These are phyloP conservation scores for Drosophila quadrilineata DNA, from an alignment of 1,140 invertebrate species.

Conservation along the genomic window DNA sequence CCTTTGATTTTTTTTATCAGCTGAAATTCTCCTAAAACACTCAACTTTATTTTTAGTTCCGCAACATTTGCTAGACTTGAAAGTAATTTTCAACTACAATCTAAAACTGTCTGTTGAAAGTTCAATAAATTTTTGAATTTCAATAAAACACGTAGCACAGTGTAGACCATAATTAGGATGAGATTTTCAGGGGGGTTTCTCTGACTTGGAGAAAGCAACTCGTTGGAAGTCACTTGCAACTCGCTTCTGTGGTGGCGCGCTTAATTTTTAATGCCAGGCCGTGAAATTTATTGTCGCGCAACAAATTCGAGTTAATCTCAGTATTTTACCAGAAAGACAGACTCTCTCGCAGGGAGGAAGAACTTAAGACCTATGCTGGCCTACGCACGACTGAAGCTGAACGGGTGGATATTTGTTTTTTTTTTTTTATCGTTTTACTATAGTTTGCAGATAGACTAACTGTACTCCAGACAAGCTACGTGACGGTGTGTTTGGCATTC, in stretches of 20 bases:
- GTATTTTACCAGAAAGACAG: constrained; percentile 42
- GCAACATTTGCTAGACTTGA: too few species aligned
- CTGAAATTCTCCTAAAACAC: too few species aligned
- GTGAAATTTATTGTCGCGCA: constrained; percentile 70
- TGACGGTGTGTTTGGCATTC: constrained; percentile 18
- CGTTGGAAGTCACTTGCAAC: constrained; percentile 50
- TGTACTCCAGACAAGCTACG: constrained; percentile 39
- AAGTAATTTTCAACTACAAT: too few species aligned
- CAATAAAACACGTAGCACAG: constrained; percentile 7
- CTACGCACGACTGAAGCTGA: constrained; percentile 25
- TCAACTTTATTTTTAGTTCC: too few species aligned
- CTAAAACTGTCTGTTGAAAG: too few species aligned
- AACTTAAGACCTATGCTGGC: constrained; percentile 3
- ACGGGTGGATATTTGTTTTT: too few species aligned
- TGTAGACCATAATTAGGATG: constrained; percentile 64
- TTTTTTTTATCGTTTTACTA: not conserved
- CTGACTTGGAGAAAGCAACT: constrained; percentile 3
- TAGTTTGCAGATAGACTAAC: constrained; percentile 34
- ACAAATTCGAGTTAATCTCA: constrained; percentile 75
- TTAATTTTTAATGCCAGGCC: constrained; percentile 71
- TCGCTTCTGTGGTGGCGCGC: constrained; percentile 46
- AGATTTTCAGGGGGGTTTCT: too few species aligned
- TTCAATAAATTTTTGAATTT: too few species aligned
- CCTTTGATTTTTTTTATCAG: too few species aligned
- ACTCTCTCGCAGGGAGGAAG: not conserved